These are phyloP conservation scores for Vicugna pacos DNA, from an alignment of 2,113 vertebrate genomes.

Conservation along the genomic window DNA sequence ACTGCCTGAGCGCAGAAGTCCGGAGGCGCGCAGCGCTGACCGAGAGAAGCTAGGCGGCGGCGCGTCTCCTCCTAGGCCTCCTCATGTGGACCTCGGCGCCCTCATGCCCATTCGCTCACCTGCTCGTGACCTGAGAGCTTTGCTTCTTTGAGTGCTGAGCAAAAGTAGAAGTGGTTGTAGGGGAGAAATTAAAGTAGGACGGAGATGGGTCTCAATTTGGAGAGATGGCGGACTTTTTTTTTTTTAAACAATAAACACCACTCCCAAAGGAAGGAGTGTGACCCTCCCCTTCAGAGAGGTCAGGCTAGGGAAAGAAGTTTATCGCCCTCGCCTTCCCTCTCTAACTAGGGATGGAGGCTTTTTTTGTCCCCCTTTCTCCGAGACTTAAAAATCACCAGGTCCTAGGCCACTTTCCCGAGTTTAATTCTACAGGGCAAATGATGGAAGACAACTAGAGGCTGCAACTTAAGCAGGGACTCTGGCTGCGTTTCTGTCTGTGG, in stretches of 20 bases:
- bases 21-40: not conserved
- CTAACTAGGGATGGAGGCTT: not conserved
- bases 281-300: not conserved
- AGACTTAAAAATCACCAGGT: not conserved
- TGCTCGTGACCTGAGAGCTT: not conserved
- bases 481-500: not conserved
- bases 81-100: accelerated
- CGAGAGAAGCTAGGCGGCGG: not conserved
- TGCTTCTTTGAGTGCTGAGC: not conserved
- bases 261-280: not conserved
- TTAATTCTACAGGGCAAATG: not conserved
- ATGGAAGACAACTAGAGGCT: not conserved
- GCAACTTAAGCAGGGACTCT: accelerated
- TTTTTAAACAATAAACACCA: not conserved
- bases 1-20: accelerated
- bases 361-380: accelerated
- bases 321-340: no score
- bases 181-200: not conserved
- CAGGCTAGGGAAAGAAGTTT: not conserved
- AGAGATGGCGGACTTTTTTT: not conserved
- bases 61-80: not conserved
- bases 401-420: not conserved
- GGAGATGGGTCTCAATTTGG: not conserved
- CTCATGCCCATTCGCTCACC: not conserved
- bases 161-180: not conserved